phyloP scores from a whole-genome alignment of 2,888 invertebrate genomes.

The Phengaris alcon region DNA sequence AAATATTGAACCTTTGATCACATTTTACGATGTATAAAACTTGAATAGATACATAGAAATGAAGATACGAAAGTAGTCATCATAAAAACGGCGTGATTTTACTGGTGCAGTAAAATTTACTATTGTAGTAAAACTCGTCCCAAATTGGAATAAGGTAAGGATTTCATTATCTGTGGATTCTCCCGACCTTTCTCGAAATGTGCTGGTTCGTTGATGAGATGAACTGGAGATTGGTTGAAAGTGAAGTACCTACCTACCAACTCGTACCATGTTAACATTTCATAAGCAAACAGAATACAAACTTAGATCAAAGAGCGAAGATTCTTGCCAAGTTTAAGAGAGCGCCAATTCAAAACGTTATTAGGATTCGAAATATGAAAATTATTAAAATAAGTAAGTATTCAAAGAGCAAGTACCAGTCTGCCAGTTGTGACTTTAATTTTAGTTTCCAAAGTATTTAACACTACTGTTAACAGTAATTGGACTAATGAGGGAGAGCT shows the following conservation, averaged over 20 bases:
- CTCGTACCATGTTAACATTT: conserved; percentile 5
- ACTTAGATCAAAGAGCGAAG: conserved; percentile 20
- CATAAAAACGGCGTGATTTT: conserved; percentile 17
- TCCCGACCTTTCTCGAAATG: not conserved
- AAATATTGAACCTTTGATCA: conserved; percentile 18
- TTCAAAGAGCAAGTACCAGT: not conserved
- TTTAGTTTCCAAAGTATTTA: not conserved
- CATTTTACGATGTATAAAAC: conserved; percentile 11
- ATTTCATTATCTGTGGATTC: conserved; percentile 7
- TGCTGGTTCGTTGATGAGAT: not conserved
- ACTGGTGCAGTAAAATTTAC: conserved; percentile 17
- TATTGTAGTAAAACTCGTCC: conserved; percentile 18
- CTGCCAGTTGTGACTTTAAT: not conserved
- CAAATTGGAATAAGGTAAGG: conserved; percentile 12
- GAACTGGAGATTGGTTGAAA: conserved; percentile 17
- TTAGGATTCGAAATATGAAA: conserved; percentile 15
- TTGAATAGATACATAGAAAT: conserved; percentile 11
- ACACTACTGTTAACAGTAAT: not conserved
- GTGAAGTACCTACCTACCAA: not conserved
- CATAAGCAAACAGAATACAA: conserved; percentile 9
- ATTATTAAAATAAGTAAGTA: not conserved
- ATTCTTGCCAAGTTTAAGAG: conserved; percentile 11
- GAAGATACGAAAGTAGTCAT: conserved; percentile 15
- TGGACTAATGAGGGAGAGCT: too few relatives aligned
- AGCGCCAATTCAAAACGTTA: conserved; percentile 1